These are phyloP conservation scores for Leucophenga montana DNA, from an alignment of 2,888 invertebrate species.

Conservation along the genomic window DNA sequence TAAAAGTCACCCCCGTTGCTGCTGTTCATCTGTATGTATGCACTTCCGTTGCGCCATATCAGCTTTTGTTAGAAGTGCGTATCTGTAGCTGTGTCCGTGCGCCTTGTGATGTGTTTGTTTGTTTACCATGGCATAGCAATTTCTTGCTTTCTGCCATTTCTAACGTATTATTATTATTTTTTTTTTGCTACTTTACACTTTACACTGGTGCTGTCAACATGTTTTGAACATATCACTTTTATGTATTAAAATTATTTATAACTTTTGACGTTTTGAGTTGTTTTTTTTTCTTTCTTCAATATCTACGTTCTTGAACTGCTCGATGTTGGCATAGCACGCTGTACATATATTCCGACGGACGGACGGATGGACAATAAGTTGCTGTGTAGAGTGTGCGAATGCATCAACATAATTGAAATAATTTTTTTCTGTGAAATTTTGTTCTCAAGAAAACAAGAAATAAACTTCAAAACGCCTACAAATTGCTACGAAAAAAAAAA, in stretches of 20 bases:
- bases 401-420: not conserved
- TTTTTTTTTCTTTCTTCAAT: slow-evolving; percentile 37
- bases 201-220: slow-evolving; percentile 55
- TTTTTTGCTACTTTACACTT: slow-evolving; percentile 20
- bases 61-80: not conserved
- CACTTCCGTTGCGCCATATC: not conserved
- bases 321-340: not conserved
- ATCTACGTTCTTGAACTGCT: not conserved
- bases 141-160: slow-evolving; percentile 52
- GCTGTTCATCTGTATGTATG: not conserved
- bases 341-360: not conserved
- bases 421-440: not conserved
- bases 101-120: slow-evolving; percentile 60
- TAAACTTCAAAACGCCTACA: not conserved
- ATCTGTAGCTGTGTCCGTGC: slow-evolving; percentile 1
- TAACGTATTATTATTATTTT: slow-evolving; percentile 22
- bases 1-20: not conserved
- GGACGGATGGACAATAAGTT: too few species aligned
- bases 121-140: slow-evolving; percentile 48
- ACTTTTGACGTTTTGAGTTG: slow-evolving; percentile 64
- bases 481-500: not conserved
- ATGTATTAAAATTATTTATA: slow-evolving; percentile 65
- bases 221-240: slow-evolving; percentile 66
- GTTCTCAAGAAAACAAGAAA: too few species aligned
- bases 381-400: too few species aligned